Evolutionary conservation across 1,140 invertebrate species (phyloP).

Genomic region (Megalonaias nervosa): DNA sequence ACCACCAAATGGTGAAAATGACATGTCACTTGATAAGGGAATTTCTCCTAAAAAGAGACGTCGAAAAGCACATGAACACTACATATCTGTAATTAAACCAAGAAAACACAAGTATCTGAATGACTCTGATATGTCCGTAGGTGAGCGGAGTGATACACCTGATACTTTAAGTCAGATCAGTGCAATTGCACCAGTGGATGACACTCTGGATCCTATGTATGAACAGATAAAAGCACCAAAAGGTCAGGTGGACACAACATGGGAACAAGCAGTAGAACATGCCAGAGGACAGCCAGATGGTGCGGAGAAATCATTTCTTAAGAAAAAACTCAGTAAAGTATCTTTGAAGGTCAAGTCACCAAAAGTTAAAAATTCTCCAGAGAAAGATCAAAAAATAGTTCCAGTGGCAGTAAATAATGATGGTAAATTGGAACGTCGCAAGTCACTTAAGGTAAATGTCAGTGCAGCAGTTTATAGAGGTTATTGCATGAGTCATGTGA

Average conservation of each 20-base stretch:
- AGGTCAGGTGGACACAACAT: slow-evolving; percentile 50
- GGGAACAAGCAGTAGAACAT: slow-evolving; percentile 62
- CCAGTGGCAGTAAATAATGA: too few species aligned
- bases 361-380: too few species aligned
- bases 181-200: slow-evolving; percentile 56
- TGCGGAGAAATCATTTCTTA: slow-evolving; percentile 57
- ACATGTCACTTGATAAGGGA: slow-evolving; percentile 35
- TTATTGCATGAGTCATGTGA: too few species aligned
- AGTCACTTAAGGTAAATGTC: too few species aligned
- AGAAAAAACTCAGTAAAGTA: slow-evolving; percentile 42
- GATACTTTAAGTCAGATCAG: slow-evolving; percentile 64
- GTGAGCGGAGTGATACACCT: slow-evolving; percentile 52
- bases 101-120: slow-evolving; percentile 14
- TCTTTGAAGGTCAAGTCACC: slow-evolving; percentile 12
- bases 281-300: slow-evolving; percentile 68
- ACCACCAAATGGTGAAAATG: slow-evolving; percentile 39
- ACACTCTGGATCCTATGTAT: slow-evolving; percentile 49
- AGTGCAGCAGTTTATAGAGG: too few species aligned
- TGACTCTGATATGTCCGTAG: slow-evolving; percentile 38
- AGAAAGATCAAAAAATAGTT: too few species aligned
- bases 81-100: not conserved
- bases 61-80: slow-evolving; percentile 25
- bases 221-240: slow-evolving; percentile 39
- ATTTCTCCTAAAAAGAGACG: slow-evolving; percentile 36
- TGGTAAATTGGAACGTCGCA: too few species aligned